Base-by-base conservation (phyloP, 2,797 vertebrate genomes). In the Sphenopsis melanotis region DNA sequence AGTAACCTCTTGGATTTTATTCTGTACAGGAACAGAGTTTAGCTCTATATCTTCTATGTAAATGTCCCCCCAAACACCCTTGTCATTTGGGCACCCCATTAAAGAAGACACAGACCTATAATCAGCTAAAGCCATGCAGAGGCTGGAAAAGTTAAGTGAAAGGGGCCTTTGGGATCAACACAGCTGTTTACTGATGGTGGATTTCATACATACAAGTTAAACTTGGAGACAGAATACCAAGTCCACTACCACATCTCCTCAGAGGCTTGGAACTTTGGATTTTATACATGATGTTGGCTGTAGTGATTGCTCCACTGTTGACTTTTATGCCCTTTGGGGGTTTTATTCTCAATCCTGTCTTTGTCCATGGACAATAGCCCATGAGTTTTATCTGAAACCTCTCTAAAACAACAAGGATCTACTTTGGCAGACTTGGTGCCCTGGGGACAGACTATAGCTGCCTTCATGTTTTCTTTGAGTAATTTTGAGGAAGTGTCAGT, bases 401-500 rank as follows among this genome's bases (percentile, higher is more conserved):
- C 91, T 93, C 83, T 95, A 89, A 95, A 95, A 53, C 78, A 95
- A 61, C 49, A 94, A 84, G 56, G 77, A 83, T 91, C 91, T 95
- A 23, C 86, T 94, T 94, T 91, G 93, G 95, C 95, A 94, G 96
- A 89, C 93, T 89, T 50, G 77, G 59, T 91, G 83, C 87, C 90
- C 91, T 71, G 64, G 90, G 93, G 85, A 93, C 60, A 94, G 88
- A 80, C 95, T 91, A 70, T 82, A 93, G 91, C 79, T 96, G 94
- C 93, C 94, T 94, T 94, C 44, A 6, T 89, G 93, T 91, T 90
- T 93, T 91, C 79, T 96, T 95, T 93, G 94, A 90, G 85, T 93
- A 64, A 76, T 88, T 96, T 94, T 96, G 93, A 88, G 83, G 89
- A 95, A 93, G 94, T 89, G 88, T 94, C 88, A 96, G 91, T 97